Base-by-base conservation (phyloP, 2,797 vertebrate genomes). In the Luscinia luscinia region DNA sequence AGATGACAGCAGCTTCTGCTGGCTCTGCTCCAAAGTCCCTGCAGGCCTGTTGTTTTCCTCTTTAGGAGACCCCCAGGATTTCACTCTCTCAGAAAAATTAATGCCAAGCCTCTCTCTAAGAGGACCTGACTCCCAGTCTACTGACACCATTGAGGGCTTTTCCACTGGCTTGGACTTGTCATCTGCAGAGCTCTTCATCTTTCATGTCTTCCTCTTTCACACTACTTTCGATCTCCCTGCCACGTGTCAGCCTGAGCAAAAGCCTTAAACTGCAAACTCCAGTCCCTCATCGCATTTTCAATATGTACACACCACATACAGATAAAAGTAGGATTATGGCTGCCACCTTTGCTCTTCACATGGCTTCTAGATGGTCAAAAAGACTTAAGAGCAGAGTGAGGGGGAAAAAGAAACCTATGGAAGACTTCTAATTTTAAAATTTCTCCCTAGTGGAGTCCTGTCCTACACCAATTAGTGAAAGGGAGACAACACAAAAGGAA, bases 1-100 rank as follows among this genome's bases (percentile, higher is more conserved):
- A 89, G 81, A 95, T 77, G 93, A 93, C 95, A 96, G 90, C 93
- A 95, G 90, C 85, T 94, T 90, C 84, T 94, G 22, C 36, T 95
- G 93, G 93, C 93, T 90, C 28, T 92, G 36, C 46, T 95, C 90
- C 93, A 74, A 87, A 90, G 58, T 74, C 68, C 68, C 90, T 93
- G 83, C 83, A 91, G 75, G 91, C 90, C 81, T 89, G 78, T 92
- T 94, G 91, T 74, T 96, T 91, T 92, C 72, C 67, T 90, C 68
- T 84, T 81, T 75, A 74, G 86, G 72, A 93, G 90, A 94, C 80
- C 67, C 59, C 75, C 67, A 89, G 64, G 88, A 84, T 89, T 93
- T 95, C 46, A 55, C 21, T 93, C 70, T 30, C 63, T 87, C 57
- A 68, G 49, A 93, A 90, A 84, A 77, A 90, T 61, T 64, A 79